A percentile compares a stretch with the other conserved stretches of the same genome.
Evolutionary conservation across 2,888 invertebrate species (phyloP).

Genomic region (Brachylomia viminalis): DNA sequence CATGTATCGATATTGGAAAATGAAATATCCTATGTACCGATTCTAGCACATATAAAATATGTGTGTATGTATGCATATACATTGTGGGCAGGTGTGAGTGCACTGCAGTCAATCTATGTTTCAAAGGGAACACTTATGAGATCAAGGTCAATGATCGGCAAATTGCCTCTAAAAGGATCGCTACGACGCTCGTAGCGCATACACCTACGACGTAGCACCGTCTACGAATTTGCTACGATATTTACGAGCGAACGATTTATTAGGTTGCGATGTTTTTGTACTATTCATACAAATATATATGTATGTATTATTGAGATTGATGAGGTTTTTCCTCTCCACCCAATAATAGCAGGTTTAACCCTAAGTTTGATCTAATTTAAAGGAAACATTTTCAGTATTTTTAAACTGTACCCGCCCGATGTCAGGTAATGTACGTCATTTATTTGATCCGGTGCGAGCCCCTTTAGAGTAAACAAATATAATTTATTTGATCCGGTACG

Average conservation of each 20-base stretch:
- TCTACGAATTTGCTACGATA: slow-evolving; percentile 57
- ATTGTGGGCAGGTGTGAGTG: slow-evolving; percentile 8
- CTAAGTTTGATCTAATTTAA: neutral
- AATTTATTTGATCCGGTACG: slow-evolving; percentile 59
- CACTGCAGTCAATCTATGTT: slow-evolving; percentile 37
- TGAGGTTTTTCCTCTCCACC: neutral
- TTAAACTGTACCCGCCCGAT: neutral
- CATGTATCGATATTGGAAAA: slow-evolving; percentile 24
- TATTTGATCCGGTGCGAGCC: slow-evolving; percentile 13
- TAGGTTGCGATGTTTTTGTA: slow-evolving; percentile 11
- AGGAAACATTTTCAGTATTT: neutral
- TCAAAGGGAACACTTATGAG: slow-evolving; percentile 47
- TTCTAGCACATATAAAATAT: neutral
- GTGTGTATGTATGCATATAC: neutral
- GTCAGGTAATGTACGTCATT: neutral
- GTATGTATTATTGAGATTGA: slow-evolving; percentile 14
- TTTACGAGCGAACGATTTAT: slow-evolving; percentile 58
- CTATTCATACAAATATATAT: neutral
- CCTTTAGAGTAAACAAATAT: slow-evolving; percentile 13
- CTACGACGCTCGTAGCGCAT: slow-evolving; percentile 51
- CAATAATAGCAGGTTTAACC: neutral
- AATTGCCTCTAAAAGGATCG: slow-evolving; percentile 60
- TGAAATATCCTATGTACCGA: neutral
- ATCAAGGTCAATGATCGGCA: slow-evolving; percentile 57
- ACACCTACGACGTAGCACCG: slow-evolving; percentile 59